Evolutionary conservation across 2,888 invertebrate species (phyloP), one percentile per base, ranked within the genome.

Genomic region (Morpho deidamia): DNA sequence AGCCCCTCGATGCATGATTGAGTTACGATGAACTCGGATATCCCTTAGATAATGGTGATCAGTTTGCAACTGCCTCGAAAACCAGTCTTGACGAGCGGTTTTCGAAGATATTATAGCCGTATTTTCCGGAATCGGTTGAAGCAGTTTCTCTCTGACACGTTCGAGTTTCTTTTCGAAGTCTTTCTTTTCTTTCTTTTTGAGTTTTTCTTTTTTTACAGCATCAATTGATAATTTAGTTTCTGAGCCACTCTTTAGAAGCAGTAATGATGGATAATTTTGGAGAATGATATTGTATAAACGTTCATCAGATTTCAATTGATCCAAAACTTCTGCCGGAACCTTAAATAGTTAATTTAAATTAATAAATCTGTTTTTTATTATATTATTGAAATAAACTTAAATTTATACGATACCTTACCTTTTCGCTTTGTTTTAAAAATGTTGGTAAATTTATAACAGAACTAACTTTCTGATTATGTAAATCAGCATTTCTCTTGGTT

Each of bases 1-100:
- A 49, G 96, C 96, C 14, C 95, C 95, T 42, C 96, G 93, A 78
- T 96, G 96, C 91, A 96, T 95, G 51, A 97, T 94, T 2, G 95
- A 95, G 74, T 96, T 95, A 65, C 96, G 91, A 74, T 95, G 95
- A 7, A 94, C 90, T 66, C 92, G 86, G 45, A 94, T 92, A 65
- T 93, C 92, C 72, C 92, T 93, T 51, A 95, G 88, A 69, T 95
- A 95, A 71, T 94, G 91, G 44, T 92, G 92, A 69, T 92, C 89
- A 8, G 91, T 90, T 45, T 86, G 82, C 60, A 92, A 90, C 53
- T 92, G 92, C 56, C 90, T 88, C 23, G 81, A 66, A 46, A 83
- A 72, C 88, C 88, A 89, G 59, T 85, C 87, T 43, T 77, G 81
- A 1, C 81, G 78, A 10, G 71, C 76, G 1, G 63, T 63, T 49